phyloP scores from a whole-genome alignment of 2,888 invertebrate genomes.

The Gymnocheta viridis region DNA sequence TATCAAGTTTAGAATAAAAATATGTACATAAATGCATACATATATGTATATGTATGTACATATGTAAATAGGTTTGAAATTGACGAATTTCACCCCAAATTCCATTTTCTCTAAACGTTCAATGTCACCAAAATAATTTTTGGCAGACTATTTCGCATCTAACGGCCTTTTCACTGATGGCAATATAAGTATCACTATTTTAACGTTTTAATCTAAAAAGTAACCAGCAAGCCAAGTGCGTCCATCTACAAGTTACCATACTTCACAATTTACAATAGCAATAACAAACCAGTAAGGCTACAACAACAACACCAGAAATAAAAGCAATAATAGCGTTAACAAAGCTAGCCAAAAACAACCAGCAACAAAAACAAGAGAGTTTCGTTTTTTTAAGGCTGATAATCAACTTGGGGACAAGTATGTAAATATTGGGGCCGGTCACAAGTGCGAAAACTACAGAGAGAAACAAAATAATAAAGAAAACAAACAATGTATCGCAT shows the following conservation, averaged over 20 bases:
- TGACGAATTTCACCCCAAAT: not conserved
- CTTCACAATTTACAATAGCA: constrained; percentile 3
- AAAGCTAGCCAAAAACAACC: constrained; percentile 23
- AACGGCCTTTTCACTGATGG: too few species aligned
- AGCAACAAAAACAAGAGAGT: constrained; percentile 9
- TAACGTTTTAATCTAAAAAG: not conserved
- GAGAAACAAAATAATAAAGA: constrained; percentile 17
- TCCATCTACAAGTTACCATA: not conserved
- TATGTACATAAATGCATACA: too few species aligned
- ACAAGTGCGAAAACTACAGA: constrained; percentile 13
- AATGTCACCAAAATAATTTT: not conserved
- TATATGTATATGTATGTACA: too few species aligned
- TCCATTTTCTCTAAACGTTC: not conserved
- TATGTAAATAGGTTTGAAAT: too few species aligned
- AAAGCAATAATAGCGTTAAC: constrained; percentile 27
- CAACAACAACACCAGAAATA: constrained; percentile 1
- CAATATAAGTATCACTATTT: too few species aligned
- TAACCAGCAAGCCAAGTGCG: not conserved
- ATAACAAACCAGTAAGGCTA: constrained; percentile 18
- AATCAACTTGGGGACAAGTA: constrained; percentile 44
- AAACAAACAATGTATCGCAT: not conserved
- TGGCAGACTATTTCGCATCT: not conserved
- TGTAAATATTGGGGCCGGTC: constrained; percentile 54
- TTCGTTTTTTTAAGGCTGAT: too few species aligned
- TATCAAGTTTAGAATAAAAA: too few species aligned